Base-by-base conservation (phyloP, 1,140 invertebrate species). In the Acromyrmex heyeri region DNA sequence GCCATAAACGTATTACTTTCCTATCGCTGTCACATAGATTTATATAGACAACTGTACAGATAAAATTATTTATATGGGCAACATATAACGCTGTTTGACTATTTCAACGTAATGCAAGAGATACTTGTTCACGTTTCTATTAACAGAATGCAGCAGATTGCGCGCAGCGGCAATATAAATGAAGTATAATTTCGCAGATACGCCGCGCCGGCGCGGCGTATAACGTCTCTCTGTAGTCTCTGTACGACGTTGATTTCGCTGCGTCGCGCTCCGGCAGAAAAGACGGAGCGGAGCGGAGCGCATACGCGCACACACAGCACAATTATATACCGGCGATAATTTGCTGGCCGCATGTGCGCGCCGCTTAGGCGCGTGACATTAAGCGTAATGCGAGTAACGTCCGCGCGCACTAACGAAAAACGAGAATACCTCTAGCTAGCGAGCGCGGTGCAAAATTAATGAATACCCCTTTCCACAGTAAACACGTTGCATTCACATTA, bases 311-410 rank as follows among this genome's bases (percentile, higher is more conserved):
- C 4, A 85, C 75, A 61, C 83, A 85, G 83, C 83, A 78, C 83
- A 85, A 85, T 85, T 77, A 85, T 85, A 85, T 85, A 79, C 82
- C 83, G 83, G 59, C 72, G 75, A 79, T 78, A 78, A 85, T 83
- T 83, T 50, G 69, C 69, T 81, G 77, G 76, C 67, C 83, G 48
- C 55, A 67, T 72, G 44, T 55, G 73, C 85, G 73, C 85, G 76
- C 53, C 87, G 69, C 55, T 85, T 57, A 86, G 76, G 53, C 79
- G 79, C 53, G 87, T 73, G 88, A 90, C 88, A 89, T 90, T 90
- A 89, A 90, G 89, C 88, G 89, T 90, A 90, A 90, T 90, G 89
- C 89, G 89, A 90, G 88, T 90, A 86, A 86, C 88, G 73, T 86
- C 61, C 88, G 30, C 30, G 30, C 3, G 88, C 88, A 89, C 88